Base-by-base conservation (phyloP, 2,113 vertebrate genomes). In the Corydoras sp. region DNA sequence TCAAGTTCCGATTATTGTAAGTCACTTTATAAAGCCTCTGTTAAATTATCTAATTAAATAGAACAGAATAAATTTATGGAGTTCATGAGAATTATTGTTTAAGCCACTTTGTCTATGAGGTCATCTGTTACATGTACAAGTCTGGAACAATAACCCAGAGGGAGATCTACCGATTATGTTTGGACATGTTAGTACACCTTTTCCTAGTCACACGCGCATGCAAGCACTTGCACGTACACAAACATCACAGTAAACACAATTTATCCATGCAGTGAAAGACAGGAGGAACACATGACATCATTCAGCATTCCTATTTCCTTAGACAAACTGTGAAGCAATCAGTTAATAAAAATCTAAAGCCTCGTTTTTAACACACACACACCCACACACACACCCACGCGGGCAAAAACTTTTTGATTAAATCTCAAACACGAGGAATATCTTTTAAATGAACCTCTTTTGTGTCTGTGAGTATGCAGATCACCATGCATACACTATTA, bases 241-340 rank as follows among this genome's bases (percentile, higher is more conserved):
- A 35, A 72, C 50, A 76, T 29, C 68, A 76, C 10, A 30, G 58
- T 55, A 74, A 66, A 77, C 54, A 73, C 62, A 66, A 24, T 50
- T 58, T 53, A n/a, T 8, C 56, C 51, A 14, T 3, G 11, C 61
- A 54, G 56, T 76, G 15, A 58, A 56, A 62, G 58, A 56, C 18
- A 75, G 7, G 10, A 29, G 48, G 66, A 60, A 53, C 58, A 56
- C 53, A 66, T 74, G 71, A 77, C 67, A 35, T 77, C 51, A 77
- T 68, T 10, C 50, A 58, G 50, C 60, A 70, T 77, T 77, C 71
- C 71, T 50, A 32, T 70, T 49, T 31, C 3, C 67, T 60, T 74
- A 74, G n/a, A 65, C 62, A 73, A 77, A 58, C 31, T 61, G 32
- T 9, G n/a, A 55, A 35, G 59, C 59, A 71, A 54, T 10, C 43